Percentiles rank a stretch among this genome's conserved stretches.
Evolutionary conservation across 2,113 vertebrate genomes (phyloP).

Genomic region (Neodon shergylaensis): DNA sequence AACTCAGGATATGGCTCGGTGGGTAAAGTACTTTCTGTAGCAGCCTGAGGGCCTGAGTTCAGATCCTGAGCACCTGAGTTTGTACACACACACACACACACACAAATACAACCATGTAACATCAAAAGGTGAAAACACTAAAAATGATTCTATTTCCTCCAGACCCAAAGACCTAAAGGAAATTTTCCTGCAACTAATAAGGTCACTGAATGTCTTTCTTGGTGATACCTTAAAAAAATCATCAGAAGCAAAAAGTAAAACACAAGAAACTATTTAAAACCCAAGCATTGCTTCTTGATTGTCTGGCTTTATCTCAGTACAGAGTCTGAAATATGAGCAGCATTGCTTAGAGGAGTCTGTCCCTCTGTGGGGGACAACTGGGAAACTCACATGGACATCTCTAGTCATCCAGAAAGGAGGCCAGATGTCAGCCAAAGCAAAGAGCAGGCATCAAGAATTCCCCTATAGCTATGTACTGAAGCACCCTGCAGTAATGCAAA

Average conservation of each 20-base stretch:
- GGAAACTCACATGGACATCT: background rate
- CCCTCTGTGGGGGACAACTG: background rate
- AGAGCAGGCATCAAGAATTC: background rate
- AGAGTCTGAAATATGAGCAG: background rate
- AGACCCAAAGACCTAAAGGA: background rate
- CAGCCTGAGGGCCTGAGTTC: background rate
- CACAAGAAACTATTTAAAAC: background rate
- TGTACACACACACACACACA: background rate
- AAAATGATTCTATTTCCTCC: background rate
- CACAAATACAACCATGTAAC: background rate
- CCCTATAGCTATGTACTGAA: background rate
- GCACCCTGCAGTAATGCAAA: background rate
- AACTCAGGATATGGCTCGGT: background rate
- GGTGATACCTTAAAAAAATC: background rate
- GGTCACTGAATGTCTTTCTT: background rate
- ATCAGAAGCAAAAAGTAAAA: background rate
- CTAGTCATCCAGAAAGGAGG: background rate
- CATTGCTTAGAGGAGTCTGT: background rate
- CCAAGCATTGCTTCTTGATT: background rate
- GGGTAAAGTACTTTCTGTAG: no score
- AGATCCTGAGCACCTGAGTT: background rate
- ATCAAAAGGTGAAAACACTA: constrained; percentile 24
- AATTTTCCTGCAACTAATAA: background rate
- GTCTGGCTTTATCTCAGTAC: background rate
- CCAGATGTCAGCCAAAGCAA: background rate